phyloP scores from a whole-genome alignment of 2,113 vertebrate species.

The Psittacara wagleri region DNA sequence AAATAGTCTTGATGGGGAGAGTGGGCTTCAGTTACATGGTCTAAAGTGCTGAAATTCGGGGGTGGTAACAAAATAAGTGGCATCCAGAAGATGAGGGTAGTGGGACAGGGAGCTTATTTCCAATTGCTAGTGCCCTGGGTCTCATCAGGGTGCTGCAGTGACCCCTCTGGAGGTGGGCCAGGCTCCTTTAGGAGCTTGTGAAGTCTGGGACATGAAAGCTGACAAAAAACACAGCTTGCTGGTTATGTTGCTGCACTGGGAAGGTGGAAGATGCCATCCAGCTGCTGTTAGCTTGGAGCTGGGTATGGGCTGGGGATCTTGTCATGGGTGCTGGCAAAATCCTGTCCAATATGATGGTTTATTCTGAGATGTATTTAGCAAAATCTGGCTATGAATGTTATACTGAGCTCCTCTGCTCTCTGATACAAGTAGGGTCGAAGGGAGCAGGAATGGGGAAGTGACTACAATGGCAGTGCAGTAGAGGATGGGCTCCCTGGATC shows the following conservation, averaged over 20 bases:
- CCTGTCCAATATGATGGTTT: not conserved
- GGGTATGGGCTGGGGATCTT: not conserved
- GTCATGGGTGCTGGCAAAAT: not conserved
- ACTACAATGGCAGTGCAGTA: not conserved
- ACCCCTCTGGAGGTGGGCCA: not conserved
- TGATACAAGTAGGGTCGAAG: not conserved
- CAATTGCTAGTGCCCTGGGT: not conserved
- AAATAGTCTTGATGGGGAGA: not conserved
- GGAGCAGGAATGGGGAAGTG: not conserved
- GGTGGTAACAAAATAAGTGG: not conserved
- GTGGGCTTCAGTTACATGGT: not conserved
- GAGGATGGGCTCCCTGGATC: not conserved
- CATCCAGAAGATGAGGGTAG: not conserved
- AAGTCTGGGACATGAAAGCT: not conserved
- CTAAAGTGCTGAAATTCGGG: not conserved
- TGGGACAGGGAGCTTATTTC: not conserved
- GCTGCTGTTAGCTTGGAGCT: not conserved
- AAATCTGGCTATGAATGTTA: not conserved
- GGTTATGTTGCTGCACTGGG: not conserved
- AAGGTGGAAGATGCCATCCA: not conserved
- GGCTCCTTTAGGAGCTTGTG: not conserved
- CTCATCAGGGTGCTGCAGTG: not conserved
- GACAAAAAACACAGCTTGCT: not conserved
- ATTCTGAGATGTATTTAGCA: not conserved
- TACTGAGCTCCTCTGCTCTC: not conserved